phyloP scores from a whole-genome alignment of 2,888 invertebrate species.

The Ennomos erosarius region DNA sequence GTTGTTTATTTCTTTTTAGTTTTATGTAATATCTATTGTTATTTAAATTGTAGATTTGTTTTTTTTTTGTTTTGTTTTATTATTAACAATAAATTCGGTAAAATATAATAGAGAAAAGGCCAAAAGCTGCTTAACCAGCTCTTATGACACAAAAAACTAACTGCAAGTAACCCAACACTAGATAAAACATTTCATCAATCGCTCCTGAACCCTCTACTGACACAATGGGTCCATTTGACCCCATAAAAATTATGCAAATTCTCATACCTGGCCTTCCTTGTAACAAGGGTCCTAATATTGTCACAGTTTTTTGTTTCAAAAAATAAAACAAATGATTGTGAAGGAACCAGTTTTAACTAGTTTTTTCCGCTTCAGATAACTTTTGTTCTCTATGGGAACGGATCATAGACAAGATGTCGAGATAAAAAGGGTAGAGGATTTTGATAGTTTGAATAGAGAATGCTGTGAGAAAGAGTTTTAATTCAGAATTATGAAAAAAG shows the following conservation, averaged over 20 bases:
- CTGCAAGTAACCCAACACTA: slow-evolving; percentile 46
- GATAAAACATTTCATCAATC: slow-evolving; percentile 49
- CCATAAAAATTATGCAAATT: slow-evolving; percentile 63
- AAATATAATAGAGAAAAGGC: no score
- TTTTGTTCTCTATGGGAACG: slow-evolving; percentile 62
- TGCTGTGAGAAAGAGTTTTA: slow-evolving; percentile 39
- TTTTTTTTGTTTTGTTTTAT: no score
- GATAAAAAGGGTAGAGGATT: slow-evolving; percentile 51
- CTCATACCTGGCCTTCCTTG: slow-evolving; percentile 37
- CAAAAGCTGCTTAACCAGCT: slow-evolving; percentile 1
- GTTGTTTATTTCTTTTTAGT: no score
- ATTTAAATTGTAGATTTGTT: no score
- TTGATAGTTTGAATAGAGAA: slow-evolving; percentile 36
- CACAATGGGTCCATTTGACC: slow-evolving; percentile 55
- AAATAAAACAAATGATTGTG: slow-evolving; percentile 45
- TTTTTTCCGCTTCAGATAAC: slow-evolving; percentile 37
- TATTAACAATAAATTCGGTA: no score
- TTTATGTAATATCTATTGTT: no score
- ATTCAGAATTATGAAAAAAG: slow-evolving; percentile 10
- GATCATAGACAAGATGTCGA: slow-evolving; percentile 51
- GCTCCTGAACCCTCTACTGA: slow-evolving; percentile 48
- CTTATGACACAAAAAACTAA: slow-evolving; percentile 27
- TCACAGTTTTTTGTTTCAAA: slow-evolving; percentile 51
- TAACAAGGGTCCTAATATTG: slow-evolving; percentile 62
- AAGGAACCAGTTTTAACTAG: slow-evolving; percentile 30